Percentiles rank a stretch among this genome's conserved stretches.
These are phyloP conservation scores for Coptodon rendalli DNA, from an alignment of 2,113 vertebrate species.

Conservation along the genomic window DNA sequence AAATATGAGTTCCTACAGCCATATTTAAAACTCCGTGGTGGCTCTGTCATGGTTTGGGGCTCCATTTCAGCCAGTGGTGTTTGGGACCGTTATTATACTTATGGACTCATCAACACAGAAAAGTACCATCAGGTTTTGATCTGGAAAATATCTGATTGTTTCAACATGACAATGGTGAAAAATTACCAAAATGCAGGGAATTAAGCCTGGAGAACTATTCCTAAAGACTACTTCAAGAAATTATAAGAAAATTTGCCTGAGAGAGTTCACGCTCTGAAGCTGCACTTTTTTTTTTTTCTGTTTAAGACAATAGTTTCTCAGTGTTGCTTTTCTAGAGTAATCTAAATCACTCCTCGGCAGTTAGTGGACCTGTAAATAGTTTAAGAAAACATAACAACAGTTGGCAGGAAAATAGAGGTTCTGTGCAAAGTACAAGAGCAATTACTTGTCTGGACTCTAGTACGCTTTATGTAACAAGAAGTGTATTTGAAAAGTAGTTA, in stretches of 20 bases:
- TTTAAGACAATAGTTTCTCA: neutral
- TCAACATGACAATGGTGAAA: neutral
- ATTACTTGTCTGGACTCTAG: neutral
- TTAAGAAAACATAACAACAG: neutral
- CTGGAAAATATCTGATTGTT: neutral
- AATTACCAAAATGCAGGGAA: neutral
- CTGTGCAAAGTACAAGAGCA: neutral
- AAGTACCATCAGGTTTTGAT: neutral
- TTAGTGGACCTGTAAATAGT: neutral
- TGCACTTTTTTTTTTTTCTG: neutral
- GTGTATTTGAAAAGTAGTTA: neutral
- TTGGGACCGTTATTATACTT: neutral
- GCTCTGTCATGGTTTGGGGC: neutral
- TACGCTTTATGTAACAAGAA: neutral
- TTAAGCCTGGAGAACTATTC: neutral
- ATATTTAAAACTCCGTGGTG: neutral
- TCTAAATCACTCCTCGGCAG: neutral
- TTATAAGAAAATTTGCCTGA: neutral
- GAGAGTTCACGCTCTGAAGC: neutral
- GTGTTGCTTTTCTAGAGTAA: neutral
- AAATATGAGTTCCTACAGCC: neutral
- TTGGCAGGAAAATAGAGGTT: neutral
- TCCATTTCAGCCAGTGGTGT: neutral
- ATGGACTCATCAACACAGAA: neutral
- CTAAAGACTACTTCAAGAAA: neutral